These are phyloP conservation scores for Lepidochitona cinerea DNA, from an alignment of 2,888 invertebrate genomes.

Conservation along the genomic window DNA sequence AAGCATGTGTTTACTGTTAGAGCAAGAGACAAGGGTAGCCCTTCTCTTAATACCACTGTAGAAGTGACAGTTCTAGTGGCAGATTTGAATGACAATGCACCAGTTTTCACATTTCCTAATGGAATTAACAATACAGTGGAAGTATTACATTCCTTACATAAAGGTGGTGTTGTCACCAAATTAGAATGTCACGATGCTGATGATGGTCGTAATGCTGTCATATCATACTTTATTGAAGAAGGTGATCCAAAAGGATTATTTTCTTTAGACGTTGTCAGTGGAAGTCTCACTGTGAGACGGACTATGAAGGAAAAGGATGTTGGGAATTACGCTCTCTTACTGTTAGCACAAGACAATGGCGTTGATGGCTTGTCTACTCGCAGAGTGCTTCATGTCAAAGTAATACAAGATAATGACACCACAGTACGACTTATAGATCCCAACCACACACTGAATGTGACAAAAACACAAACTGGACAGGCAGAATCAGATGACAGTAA, in stretches of 20 bases:
- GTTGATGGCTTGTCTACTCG: not conserved
- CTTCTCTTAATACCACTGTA: slow-evolving; percentile 14
- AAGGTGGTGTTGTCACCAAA: slow-evolving; percentile 46
- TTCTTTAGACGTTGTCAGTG: slow-evolving; percentile 59
- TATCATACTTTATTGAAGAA: slow-evolving; percentile 40
- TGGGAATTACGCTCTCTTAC: slow-evolving; percentile 37
- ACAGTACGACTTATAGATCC: too few species aligned
- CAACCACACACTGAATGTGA: not conserved
- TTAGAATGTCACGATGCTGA: slow-evolving; percentile 54
- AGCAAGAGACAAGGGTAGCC: not conserved
- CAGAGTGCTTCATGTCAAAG: not conserved
- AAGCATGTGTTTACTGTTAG: not conserved
- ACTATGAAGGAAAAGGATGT: slow-evolving; percentile 27
- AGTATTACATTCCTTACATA: slow-evolving; percentile 35
- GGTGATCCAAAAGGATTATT: slow-evolving; percentile 68
- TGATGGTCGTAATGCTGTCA: slow-evolving; percentile 51
- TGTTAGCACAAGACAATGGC: slow-evolving; percentile 25
- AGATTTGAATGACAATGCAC: slow-evolving; percentile 63
- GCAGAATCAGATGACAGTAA: not conserved
- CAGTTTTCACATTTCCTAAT: slow-evolving; percentile 54
- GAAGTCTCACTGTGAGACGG: slow-evolving; percentile 52
- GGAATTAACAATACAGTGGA: slow-evolving; percentile 44
- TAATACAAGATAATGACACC: not conserved
- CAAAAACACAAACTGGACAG: not conserved
- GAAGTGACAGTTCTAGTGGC: slow-evolving; percentile 41